phyloP scores from a whole-genome alignment of 2,113 vertebrate genomes.

The Clarias batrachus region DNA sequence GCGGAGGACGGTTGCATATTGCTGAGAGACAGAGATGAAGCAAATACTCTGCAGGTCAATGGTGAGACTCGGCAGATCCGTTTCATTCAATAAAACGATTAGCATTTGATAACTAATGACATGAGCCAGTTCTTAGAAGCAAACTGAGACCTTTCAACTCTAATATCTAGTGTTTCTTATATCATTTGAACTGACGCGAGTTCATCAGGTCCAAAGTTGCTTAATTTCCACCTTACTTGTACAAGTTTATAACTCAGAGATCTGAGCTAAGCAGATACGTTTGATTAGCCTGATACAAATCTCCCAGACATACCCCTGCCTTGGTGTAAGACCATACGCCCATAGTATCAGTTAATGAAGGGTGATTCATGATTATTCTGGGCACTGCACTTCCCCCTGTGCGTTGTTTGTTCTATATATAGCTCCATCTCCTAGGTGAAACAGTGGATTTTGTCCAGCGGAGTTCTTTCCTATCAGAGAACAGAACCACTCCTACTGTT shows the following conservation, averaged over 20 bases:
- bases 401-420: slow-evolving; percentile 44
- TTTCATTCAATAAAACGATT: neutral
- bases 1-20: neutral
- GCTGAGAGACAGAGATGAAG: neutral
- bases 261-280: neutral
- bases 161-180: neutral
- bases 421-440: slow-evolving; percentile 31
- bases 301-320: slow-evolving; percentile 41
- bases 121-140: neutral
- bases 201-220: neutral
- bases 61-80: neutral
- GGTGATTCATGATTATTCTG: slow-evolving; percentile 40
- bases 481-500: slow-evolving; percentile 65
- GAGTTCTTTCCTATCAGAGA: slow-evolving; percentile 3
- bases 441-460: slow-evolving; percentile 23
- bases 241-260: neutral
- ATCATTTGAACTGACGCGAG: neutral
- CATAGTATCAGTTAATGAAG: slow-evolving; percentile 5
- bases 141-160: neutral
- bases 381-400: neutral
- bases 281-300: neutral
- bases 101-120: neutral
- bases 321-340: slow-evolving; percentile 3
- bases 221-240: neutral
- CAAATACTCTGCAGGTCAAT: neutral